Evolutionary conservation across 2,113 vertebrate species (phyloP).

Genomic region (Crotophaga sulcirostris): DNA sequence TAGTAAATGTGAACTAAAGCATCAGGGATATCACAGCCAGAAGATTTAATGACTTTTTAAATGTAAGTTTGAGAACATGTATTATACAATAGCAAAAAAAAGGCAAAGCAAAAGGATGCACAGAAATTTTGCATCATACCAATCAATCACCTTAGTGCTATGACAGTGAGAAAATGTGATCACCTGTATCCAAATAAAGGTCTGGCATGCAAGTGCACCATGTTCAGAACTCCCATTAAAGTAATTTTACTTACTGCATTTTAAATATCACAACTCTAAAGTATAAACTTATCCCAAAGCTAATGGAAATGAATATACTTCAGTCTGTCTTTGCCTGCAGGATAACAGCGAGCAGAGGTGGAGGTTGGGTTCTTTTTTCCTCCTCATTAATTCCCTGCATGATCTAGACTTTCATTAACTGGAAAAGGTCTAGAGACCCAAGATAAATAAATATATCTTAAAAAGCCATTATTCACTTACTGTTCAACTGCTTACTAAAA

Average conservation of each 20-base stretch:
- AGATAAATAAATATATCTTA: not conserved
- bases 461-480: not conserved
- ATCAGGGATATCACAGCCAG: not conserved
- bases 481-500: not conserved
- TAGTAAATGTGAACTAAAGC: not conserved
- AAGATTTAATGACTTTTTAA: not conserved
- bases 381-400: not conserved
- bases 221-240: not conserved
- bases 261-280: not conserved
- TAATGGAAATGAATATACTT: not conserved
- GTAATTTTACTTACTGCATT: not conserved
- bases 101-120: not conserved
- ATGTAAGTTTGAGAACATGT: not conserved
- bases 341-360: not conserved
- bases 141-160: not conserved
- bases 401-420: not conserved
- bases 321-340: not conserved
- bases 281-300: not conserved
- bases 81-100: not conserved
- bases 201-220: not conserved
- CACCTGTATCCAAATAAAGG: not conserved
- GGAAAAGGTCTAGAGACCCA: not conserved
- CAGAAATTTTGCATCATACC: not conserved
- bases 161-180: not conserved
- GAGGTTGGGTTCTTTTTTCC: not conserved